Conservation (phyloP, 2,113 vertebrate species). For the human (Homo sapiens) region DNA sequence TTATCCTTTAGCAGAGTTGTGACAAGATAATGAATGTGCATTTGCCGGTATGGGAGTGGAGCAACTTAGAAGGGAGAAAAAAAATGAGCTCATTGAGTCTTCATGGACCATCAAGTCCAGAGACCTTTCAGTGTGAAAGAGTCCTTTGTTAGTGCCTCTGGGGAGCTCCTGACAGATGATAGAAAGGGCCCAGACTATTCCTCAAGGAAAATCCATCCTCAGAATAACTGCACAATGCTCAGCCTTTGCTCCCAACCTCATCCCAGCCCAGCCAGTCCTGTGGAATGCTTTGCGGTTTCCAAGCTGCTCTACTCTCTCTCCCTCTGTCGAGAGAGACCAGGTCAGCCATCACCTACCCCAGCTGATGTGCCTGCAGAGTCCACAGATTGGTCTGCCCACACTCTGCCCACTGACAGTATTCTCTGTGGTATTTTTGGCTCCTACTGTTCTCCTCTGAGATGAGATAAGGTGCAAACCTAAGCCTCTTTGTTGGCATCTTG, state of each 20-base stretch:
- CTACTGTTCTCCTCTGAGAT: not conserved
- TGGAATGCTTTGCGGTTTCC: not conserved
- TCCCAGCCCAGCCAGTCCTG: not conserved
- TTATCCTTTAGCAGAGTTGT: conserved; percentile 67
- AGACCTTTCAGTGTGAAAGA: conserved; percentile 55
- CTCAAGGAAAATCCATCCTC: not conserved
- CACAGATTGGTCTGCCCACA: not conserved
- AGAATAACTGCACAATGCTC: not conserved
- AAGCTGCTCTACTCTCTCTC: not conserved
- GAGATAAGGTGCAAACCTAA: not conserved
- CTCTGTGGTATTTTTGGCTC: not conserved
- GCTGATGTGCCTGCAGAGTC: not conserved
- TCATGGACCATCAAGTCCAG: conserved; percentile 69
- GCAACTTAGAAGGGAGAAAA: conserved; percentile 26
- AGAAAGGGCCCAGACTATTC: conserved; percentile 13
- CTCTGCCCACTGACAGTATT: not conserved
- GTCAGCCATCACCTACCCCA: not conserved
- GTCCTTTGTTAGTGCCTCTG: conserved; percentile 16
- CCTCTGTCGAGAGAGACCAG: not conserved
- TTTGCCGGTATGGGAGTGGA: conserved; percentile 46
- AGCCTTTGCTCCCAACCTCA: not conserved
- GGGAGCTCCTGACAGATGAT: conserved; percentile 36
- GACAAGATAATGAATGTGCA: conserved; percentile 74
- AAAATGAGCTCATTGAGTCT: conserved; percentile 66
- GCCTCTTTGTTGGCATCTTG: not conserved